These are phyloP conservation scores for Malurus melanocephalus DNA, from an alignment of 2,113 vertebrate species.

Conservation along the genomic window DNA sequence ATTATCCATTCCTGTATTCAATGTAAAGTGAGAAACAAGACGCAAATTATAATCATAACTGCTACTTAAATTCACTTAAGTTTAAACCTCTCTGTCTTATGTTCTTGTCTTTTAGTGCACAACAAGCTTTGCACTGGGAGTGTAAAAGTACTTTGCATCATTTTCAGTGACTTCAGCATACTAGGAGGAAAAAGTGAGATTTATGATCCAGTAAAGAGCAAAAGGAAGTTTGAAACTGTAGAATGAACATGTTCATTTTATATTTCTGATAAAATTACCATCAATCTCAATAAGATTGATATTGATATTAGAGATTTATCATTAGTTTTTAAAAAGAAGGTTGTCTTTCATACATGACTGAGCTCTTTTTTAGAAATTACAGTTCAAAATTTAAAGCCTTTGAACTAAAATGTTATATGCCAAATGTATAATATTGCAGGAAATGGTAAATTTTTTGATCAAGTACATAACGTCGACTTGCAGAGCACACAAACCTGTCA, in stretches of 20 bases:
- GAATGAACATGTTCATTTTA: not conserved
- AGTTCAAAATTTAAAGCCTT: not conserved
- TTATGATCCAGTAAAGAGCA: not conserved
- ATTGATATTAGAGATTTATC: not conserved
- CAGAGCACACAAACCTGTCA: not conserved
- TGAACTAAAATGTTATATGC: not conserved
- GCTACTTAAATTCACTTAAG: not conserved
- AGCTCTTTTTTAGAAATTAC: not conserved
- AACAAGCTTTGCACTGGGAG: not conserved
- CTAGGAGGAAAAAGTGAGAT: not conserved
- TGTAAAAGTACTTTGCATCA: not conserved
- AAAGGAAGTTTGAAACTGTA: not conserved
- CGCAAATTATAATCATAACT: not conserved
- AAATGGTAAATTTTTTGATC: not conserved
- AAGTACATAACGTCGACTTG: not conserved
- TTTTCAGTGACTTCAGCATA: not conserved
- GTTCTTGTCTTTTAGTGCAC: not conserved
- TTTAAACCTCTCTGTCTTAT: not conserved
- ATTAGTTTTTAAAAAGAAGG: not conserved
- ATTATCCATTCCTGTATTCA: not conserved
- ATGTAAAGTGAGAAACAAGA: not conserved
- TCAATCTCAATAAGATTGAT: not conserved
- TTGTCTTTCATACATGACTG: not conserved
- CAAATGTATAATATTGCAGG: not conserved
- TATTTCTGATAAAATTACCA: not conserved